phyloP scores from a whole-genome alignment of 2,797 vertebrate genomes.

The Alca torda region DNA sequence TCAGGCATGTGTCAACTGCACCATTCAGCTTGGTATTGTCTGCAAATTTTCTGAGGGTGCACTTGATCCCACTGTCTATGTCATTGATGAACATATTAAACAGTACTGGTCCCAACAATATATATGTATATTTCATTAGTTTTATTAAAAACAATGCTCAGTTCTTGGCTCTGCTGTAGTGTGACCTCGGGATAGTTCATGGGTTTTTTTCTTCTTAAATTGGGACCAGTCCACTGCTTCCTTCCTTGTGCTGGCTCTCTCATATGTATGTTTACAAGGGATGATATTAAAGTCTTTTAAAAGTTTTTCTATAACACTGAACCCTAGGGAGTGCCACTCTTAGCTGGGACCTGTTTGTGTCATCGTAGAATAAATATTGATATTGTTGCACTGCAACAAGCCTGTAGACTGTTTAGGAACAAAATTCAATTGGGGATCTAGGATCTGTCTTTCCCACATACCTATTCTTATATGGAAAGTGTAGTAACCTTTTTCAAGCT shows the following conservation, averaged over 20 bases:
- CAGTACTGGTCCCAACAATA: neutral
- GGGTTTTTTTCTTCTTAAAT: accelerated
- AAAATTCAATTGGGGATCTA: neutral
- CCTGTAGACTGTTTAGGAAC: neutral
- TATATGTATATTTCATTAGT: neutral
- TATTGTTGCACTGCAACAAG: neutral
- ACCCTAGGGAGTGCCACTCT: neutral
- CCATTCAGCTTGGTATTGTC: neutral
- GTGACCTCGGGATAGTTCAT: neutral
- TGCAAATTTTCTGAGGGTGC: neutral
- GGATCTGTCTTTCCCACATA: neutral
- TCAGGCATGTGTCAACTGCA: neutral
- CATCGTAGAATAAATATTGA: neutral
- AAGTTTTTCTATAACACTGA: neutral
- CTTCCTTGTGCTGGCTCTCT: neutral
- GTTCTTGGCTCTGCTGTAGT: neutral
- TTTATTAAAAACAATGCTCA: neutral
- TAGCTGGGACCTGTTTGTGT: neutral
- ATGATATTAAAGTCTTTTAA: neutral
- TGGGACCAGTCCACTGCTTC: neutral
- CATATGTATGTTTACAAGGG: neutral
- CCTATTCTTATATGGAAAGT: neutral
- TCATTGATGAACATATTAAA: neutral
- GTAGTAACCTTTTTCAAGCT: neutral
- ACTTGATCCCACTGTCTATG: neutral